Conservation (phyloP, 2,888 invertebrate genomes). For the Cepaea hortensis region DNA sequence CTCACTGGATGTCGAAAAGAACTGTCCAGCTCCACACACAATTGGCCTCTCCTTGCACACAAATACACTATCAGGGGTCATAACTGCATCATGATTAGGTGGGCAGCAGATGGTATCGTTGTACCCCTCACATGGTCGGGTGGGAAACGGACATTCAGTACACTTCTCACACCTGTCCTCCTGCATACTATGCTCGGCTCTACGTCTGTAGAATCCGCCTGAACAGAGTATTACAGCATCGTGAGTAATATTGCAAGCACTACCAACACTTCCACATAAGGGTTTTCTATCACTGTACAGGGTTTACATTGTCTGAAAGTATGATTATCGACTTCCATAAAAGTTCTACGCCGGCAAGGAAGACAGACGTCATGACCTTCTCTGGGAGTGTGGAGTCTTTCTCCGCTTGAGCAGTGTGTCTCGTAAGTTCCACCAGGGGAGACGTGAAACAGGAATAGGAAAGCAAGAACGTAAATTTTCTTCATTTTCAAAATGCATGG, state of each 20-base stretch:
- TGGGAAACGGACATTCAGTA: neutral
- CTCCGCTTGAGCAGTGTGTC: neutral
- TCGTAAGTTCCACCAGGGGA: no score
- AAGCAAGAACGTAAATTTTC: no score
- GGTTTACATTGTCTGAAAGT: neutral
- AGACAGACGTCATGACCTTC: neutral
- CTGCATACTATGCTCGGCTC: neutral
- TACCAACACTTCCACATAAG: neutral
- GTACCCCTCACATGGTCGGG: neutral
- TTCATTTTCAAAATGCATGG: no score
- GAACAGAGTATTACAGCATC: neutral
- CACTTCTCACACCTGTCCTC: neutral
- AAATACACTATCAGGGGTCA: neutral
- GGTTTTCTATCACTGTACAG: neutral
- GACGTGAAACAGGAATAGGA: no score
- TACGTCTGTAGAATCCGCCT: neutral
- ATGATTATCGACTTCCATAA: neutral
- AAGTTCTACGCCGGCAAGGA: neutral
- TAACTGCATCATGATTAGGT: neutral
- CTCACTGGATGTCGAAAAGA: neutral
- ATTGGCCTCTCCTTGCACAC: neutral
- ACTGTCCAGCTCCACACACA: neutral
- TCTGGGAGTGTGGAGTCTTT: neutral
- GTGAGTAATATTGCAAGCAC: neutral
- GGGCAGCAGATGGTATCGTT: neutral